Evolutionary conservation across 2,113 vertebrate genomes (phyloP).

Genomic region (Ophthalmolycus amberensis): DNA sequence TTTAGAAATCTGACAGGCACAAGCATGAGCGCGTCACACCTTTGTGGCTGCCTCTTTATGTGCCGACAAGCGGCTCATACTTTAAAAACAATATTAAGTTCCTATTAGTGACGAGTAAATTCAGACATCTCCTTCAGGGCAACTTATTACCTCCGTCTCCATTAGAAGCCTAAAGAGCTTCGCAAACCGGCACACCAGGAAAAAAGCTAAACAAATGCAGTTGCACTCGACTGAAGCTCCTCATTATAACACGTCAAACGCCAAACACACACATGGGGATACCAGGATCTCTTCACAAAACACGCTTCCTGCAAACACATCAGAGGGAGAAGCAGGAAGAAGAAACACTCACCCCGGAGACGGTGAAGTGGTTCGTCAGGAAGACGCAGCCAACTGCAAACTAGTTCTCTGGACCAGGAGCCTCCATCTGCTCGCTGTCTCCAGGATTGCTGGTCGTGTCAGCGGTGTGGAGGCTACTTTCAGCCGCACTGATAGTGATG

Average conservation of each 20-base stretch:
- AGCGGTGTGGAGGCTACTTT: constrained; percentile 34
- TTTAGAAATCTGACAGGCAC: neutral
- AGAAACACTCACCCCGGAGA: constrained; percentile 58
- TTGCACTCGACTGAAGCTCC: constrained; percentile 17
- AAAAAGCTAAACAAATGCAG: constrained; percentile 30
- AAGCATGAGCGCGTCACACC: neutral
- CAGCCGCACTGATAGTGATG: constrained; percentile 38
- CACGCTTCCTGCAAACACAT: constrained; percentile 14
- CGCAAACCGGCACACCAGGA: neutral
- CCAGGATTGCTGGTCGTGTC: constrained; percentile 12
- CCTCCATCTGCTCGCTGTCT: constrained; percentile 22
- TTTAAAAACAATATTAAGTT: constrained; percentile 5
- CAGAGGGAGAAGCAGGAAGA: constrained; percentile 34
- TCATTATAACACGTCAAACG: constrained; percentile 55
- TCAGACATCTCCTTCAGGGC: constrained; percentile 1
- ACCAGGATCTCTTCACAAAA: constrained; percentile 32
- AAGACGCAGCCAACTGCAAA: constrained; percentile 16
- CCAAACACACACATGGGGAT: constrained; percentile 18
- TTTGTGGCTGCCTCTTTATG: neutral
- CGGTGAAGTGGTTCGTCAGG: constrained; percentile 18
- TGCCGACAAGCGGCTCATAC: neutral
- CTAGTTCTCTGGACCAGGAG: constrained; percentile 13
- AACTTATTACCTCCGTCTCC: neutral
- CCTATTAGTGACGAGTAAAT: constrained; percentile 2
- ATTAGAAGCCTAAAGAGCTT: constrained; percentile 4